phyloP scores from a whole-genome alignment of 2,797 vertebrate species.

The Rhinophrynus dorsalis region DNA sequence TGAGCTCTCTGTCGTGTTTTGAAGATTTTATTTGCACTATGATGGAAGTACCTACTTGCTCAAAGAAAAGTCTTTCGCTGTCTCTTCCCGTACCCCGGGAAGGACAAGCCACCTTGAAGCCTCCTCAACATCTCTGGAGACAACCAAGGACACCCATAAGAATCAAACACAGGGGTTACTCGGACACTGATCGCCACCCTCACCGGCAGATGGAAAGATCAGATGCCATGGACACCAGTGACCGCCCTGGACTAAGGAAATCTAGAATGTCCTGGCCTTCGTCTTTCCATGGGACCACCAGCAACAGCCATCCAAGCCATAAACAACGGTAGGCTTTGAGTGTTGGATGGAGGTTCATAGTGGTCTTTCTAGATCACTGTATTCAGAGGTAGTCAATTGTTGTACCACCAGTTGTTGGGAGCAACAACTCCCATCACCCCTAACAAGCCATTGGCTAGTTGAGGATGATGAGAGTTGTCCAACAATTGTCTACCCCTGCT shows the following conservation, averaged over 20 bases:
- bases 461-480: too few species aligned
- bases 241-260: constrained; percentile 87
- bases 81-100: constrained; percentile 88
- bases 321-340: constrained; percentile 64
- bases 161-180: constrained; percentile 93
- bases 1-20: background rate
- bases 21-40: constrained; percentile 60
- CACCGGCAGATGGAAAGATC: constrained; percentile 90
- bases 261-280: constrained; percentile 96
- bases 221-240: constrained; percentile 89
- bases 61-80: constrained; percentile 88
- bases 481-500: too few species aligned
- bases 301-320: constrained; percentile 75
- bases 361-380: background rate
- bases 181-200: constrained; percentile 85
- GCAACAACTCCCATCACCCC: too few species aligned
- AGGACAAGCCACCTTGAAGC: constrained; percentile 84
- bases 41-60: constrained; percentile 84
- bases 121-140: constrained; percentile 93
- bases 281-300: constrained; percentile 87
- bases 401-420: too few species aligned
- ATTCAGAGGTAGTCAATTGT: too few species aligned
- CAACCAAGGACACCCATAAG: constrained; percentile 93
- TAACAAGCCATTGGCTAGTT: too few species aligned
- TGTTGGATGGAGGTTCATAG: background rate